Evolutionary conservation across 2,797 vertebrate genomes (phyloP), one percentile per base, ranked within the genome.

Genomic region (Poecilia gillii): DNA sequence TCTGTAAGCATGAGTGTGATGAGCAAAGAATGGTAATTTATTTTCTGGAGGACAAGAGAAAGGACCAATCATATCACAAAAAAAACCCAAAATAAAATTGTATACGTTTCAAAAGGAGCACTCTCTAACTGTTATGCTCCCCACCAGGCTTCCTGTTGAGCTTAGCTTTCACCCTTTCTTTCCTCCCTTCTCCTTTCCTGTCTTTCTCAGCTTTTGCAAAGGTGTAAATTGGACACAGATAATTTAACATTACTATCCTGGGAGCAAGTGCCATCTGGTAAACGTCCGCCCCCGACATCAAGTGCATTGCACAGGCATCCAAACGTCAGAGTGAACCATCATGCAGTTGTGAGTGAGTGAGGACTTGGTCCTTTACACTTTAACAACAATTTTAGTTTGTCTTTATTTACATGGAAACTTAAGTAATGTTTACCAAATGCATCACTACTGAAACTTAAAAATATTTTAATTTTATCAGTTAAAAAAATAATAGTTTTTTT

Each of bases 211-310:
- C 89, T 84, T 85, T 89, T 87, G 88, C 88, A 92, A 93, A 95
- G 91, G 93, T 95, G 92, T 87, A 95, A 94, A 95, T 93, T 95
- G 93, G 94, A 93, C 87, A 93, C 92, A 94, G 91, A 92, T 95
- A 95, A 95, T 95, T 95, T 93, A 94, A 91, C 93, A 93, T 94
- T 93, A 93, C 93, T 93, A 93, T 93, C 93, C 88, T 88, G 85
- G 92, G 92, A 94, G 88, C 89, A 77, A 83, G 76, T 33, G 75
- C 93, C 92, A 95, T 95, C 94, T 95, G 94, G 91, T 94, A 90
- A 90, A 91, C 75, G 89, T 93, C 91, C 84, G 83, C 93, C 90
- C 91, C 86, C 90, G 79, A 93, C 91, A 93, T 92, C 92, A 93
- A 90, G 89, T 77, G 86, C 82, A 87, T 72, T 82, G 79, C 83